Percentiles rank a stretch among this genome's conserved stretches.
These are phyloP conservation scores for Galagoides demidoff DNA, from an alignment of 2,797 vertebrate species.

Conservation along the genomic window DNA sequence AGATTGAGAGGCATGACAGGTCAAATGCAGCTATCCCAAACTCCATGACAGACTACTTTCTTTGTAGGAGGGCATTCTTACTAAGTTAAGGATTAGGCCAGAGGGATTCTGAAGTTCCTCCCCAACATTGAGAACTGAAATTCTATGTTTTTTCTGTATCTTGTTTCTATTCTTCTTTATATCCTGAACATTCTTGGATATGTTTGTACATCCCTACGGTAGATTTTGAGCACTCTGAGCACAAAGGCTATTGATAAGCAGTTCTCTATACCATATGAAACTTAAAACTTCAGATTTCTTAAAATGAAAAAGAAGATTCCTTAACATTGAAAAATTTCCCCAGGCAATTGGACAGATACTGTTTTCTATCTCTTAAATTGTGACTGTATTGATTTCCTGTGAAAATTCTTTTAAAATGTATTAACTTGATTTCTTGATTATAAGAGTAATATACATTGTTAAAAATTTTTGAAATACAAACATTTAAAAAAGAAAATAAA, in stretches of 20 bases:
- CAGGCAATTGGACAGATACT: neutral
- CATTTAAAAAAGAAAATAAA: neutral
- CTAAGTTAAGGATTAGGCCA: neutral
- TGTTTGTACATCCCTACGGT: neutral
- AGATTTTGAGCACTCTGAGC: neutral
- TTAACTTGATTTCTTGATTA: constrained; percentile 25
- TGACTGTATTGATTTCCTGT: neutral
- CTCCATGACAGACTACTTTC: too few relatives aligned
- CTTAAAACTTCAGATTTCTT: neutral
- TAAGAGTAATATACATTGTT: neutral
- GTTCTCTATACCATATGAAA: neutral
- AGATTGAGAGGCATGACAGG: neutral
- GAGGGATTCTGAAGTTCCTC: neutral
- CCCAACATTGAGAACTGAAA: neutral
- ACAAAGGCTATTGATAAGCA: neutral
- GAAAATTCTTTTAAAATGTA: neutral
- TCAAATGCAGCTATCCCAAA: neutral
- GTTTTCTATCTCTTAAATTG: neutral
- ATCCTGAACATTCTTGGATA: neutral
- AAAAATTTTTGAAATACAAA: neutral
- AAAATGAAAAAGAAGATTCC: neutral
- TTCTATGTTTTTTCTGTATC: neutral
- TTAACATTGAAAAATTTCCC: neutral
- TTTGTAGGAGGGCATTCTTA: neutral
- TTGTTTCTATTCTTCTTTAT: neutral